These are phyloP conservation scores for Lathamus discolor DNA, from an alignment of 2,113 vertebrate species.

Conservation along the genomic window DNA sequence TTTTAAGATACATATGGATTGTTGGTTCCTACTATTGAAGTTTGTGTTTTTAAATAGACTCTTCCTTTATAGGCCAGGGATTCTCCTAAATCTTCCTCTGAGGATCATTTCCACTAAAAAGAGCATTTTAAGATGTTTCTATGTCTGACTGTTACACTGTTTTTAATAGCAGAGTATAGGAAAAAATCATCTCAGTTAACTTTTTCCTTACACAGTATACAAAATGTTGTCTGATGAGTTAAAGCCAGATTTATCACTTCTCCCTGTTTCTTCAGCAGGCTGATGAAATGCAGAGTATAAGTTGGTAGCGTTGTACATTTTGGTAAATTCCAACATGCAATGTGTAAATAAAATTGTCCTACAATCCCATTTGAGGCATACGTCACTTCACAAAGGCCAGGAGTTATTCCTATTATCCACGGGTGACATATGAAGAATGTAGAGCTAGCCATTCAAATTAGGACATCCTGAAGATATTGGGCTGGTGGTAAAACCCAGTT, in stretches of 20 bases:
- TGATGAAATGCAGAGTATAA: background rate
- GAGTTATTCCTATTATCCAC: background rate
- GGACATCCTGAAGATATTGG: constrained; percentile 17
- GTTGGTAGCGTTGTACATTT: background rate
- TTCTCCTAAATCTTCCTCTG: background rate
- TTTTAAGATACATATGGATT: background rate
- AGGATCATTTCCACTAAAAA: background rate
- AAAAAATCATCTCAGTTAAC: background rate
- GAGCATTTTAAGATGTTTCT: background rate
- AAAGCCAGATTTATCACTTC: background rate
- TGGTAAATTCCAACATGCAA: background rate
- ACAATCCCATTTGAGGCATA: background rate
- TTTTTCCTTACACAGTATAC: background rate
- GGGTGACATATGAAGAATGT: background rate
- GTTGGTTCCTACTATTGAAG: background rate
- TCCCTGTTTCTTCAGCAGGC: background rate
- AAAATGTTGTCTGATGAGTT: background rate
- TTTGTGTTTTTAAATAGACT: background rate
- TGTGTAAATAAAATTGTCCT: background rate
- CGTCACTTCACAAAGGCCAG: background rate
- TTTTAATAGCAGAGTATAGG: background rate
- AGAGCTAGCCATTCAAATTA: background rate
- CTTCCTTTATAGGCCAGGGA: background rate
- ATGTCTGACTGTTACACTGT: accelerated
- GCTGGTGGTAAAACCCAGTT: background rate